Evolutionary conservation across 2,888 invertebrate species (phyloP).

Genomic region (Erebia ligea): DNA sequence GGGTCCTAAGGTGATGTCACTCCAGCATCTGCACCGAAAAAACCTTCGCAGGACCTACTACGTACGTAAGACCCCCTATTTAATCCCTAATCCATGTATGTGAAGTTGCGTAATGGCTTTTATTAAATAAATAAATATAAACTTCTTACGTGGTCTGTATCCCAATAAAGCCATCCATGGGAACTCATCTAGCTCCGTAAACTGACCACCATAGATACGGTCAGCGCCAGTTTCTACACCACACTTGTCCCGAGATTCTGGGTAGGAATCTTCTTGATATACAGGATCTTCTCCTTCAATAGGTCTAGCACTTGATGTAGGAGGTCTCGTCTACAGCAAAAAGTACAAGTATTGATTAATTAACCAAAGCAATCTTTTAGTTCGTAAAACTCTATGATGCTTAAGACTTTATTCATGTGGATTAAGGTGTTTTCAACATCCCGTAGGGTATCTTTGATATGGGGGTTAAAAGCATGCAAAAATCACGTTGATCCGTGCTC

Average conservation of each 20-base stretch:
- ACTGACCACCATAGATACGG: constrained; percentile 84
- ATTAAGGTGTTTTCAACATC: too few relatives aligned
- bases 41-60: not conserved
- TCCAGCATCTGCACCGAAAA: not conserved
- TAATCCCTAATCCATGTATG: too few relatives aligned
- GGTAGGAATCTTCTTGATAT: constrained; percentile 58
- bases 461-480: too few relatives aligned
- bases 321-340: constrained; percentile 32
- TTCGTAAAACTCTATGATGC: too few relatives aligned
- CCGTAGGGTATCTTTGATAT: too few relatives aligned
- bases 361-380: too few relatives aligned
- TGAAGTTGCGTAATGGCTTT: too few relatives aligned
- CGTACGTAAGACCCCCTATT: too few relatives aligned
- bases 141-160: constrained; percentile 76
- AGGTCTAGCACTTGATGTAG: constrained; percentile 36
- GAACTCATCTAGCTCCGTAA: constrained; percentile 85
- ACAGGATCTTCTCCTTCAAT: constrained; percentile 46
- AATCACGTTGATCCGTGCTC: too few relatives aligned
- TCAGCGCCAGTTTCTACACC: constrained; percentile 83
- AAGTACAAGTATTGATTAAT: not conserved
- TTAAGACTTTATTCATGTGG: too few relatives aligned
- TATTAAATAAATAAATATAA: constrained; percentile 28
- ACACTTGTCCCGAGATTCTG: constrained; percentile 69
- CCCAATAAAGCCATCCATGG: constrained; percentile 85
- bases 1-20: not conserved